Conservation (phyloP, 2,113 vertebrate species). For the Nansenia antarctica region DNA sequence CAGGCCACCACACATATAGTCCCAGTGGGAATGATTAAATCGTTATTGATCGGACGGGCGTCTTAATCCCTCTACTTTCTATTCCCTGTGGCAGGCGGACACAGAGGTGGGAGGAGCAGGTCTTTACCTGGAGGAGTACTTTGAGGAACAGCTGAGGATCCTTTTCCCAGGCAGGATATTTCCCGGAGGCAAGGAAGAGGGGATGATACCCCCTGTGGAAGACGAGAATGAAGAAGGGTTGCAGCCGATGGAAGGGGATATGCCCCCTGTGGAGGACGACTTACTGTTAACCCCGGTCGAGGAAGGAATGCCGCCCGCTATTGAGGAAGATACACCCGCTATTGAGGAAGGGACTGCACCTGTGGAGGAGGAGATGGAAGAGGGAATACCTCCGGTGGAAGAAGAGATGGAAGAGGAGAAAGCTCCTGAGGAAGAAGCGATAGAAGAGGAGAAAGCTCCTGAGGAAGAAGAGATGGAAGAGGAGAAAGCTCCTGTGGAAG, state of each 20-base stretch:
- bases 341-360: background rate
- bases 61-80: no score
- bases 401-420: constrained; percentile 9
- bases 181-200: constrained; percentile 74
- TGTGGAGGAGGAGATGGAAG: background rate
- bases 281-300: constrained; percentile 5
- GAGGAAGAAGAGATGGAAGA: background rate
- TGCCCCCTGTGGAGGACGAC: background rate
- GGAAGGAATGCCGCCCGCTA: background rate
- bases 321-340: constrained; percentile 6
- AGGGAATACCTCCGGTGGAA: background rate
- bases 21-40: no score
- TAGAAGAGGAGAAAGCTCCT: background rate
- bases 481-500: background rate
- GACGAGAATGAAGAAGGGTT: constrained; percentile 66
- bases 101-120: constrained; percentile 93
- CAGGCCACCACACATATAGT: no score
- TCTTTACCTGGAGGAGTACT: constrained; percentile 87
- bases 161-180: constrained; percentile 85
- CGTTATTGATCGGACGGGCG: no score
- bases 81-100: constrained; percentile 84
- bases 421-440: constrained; percentile 18
- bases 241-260: constrained; percentile 24
- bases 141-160: constrained; percentile 88
- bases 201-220: constrained; percentile 67